Percentiles rank a stretch among this genome's conserved stretches.
phyloP scores from a whole-genome alignment of 2,797 vertebrate genomes.

The Triplophysa yarkandensis region DNA sequence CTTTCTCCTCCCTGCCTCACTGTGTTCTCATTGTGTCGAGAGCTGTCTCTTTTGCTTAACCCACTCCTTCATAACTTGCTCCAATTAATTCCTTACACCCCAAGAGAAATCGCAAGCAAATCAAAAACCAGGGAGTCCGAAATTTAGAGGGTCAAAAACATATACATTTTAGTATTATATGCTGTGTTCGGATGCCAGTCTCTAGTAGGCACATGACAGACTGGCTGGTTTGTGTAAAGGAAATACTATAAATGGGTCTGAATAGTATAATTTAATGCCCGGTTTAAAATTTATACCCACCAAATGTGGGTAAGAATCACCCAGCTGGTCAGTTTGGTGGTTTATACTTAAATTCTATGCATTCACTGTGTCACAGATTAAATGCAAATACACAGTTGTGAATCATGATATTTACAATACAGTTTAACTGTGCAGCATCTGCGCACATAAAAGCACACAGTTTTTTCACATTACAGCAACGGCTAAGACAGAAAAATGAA shows the following conservation, averaged over 20 bases:
- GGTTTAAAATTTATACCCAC: too few relatives aligned
- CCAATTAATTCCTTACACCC: slow-evolving; percentile 67
- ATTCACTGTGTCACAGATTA: too few relatives aligned
- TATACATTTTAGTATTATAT: neutral
- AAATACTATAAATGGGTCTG: neutral
- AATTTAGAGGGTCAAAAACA: neutral
- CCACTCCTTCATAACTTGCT: slow-evolving; percentile 65
- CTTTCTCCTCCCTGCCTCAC: slow-evolving; percentile 28
- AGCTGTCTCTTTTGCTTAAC: slow-evolving; percentile 60
- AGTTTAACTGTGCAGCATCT: too few relatives aligned
- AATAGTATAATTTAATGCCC: too few relatives aligned
- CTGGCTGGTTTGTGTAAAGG: neutral
- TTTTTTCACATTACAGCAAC: too few relatives aligned
- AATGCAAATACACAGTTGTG: too few relatives aligned
- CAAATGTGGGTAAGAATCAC: too few relatives aligned
- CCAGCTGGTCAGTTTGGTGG: too few relatives aligned
- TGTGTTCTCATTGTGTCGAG: slow-evolving; percentile 75
- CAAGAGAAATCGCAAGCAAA: slow-evolving; percentile 53
- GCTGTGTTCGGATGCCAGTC: neutral
- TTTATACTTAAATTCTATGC: too few relatives aligned
- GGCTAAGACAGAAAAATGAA: too few relatives aligned
- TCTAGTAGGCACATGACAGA: neutral
- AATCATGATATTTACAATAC: too few relatives aligned
- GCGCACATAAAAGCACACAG: too few relatives aligned
- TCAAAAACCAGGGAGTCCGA: neutral